Conservation (phyloP, 2,113 vertebrate genomes). For the Catharus minimus region DNA sequence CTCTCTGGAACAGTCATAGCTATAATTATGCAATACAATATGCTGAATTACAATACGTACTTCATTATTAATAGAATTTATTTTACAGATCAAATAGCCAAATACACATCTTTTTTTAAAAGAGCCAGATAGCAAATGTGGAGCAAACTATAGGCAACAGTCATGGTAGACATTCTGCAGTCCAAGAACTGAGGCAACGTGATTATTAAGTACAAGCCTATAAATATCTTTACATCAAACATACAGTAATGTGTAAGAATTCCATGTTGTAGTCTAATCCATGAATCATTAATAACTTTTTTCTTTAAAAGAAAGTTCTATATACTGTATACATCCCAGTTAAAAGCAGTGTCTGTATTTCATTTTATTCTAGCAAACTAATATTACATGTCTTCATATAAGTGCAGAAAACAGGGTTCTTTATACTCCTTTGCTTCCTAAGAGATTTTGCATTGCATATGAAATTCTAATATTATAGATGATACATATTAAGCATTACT, state of each 20-base stretch:
- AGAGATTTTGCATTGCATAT: background rate
- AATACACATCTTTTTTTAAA: constrained; percentile 25
- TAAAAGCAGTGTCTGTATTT: constrained; percentile 47
- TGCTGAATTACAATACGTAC: constrained; percentile 44
- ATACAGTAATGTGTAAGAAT: constrained; percentile 59
- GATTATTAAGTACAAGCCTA: constrained; percentile 54
- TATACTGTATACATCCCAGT: constrained; percentile 51
- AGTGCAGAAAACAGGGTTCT: constrained; percentile 59
- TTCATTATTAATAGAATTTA: constrained; percentile 61
- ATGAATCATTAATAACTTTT: constrained; percentile 42
- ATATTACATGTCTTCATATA: constrained; percentile 31
- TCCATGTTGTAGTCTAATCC: constrained; percentile 26
- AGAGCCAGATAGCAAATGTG: constrained; percentile 58
- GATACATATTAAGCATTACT: constrained; percentile 36
- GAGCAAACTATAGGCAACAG: constrained; percentile 60
- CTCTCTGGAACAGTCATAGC: constrained; percentile 4
- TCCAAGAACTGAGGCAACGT: constrained; percentile 55
- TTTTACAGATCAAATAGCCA: constrained; percentile 62
- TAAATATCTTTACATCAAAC: constrained; percentile 64
- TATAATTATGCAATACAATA: constrained; percentile 43
- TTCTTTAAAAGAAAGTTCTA: constrained; percentile 51
- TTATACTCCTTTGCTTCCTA: constrained; percentile 66
- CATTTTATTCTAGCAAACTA: constrained; percentile 40
- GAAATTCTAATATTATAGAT: constrained; percentile 36
- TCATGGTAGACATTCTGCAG: constrained; percentile 57